phyloP scores from a whole-genome alignment of 2,888 invertebrate species.

The Platerodrilus igneus region DNA sequence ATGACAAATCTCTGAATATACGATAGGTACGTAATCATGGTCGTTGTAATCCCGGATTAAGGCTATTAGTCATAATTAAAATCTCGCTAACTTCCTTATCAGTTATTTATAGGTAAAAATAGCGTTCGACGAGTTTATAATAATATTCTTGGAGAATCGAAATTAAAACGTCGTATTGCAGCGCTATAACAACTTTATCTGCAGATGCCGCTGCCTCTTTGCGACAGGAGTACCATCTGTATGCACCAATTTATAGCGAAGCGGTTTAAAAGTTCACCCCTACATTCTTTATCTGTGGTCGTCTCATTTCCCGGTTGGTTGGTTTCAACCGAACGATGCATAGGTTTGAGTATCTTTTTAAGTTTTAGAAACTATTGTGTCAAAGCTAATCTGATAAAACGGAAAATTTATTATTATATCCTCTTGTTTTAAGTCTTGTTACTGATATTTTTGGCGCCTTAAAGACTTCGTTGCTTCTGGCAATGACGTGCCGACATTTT shows the following conservation, averaged over 20 bases:
- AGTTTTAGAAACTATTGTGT: constrained; percentile 49
- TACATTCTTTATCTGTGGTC: constrained; percentile 36
- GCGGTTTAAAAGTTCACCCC: constrained; percentile 46
- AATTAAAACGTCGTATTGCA: constrained; percentile 45
- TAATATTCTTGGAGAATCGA: constrained; percentile 37
- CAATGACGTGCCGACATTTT: too few species aligned
- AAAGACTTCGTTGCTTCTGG: too few species aligned
- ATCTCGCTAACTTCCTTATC: constrained; percentile 26
- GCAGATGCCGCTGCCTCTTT: constrained; percentile 43
- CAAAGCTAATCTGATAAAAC: constrained; percentile 46
- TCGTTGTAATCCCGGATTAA: constrained; percentile 35
- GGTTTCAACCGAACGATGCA: too few species aligned
- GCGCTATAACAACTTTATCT: constrained; percentile 46
- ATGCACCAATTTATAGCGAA: constrained; percentile 45
- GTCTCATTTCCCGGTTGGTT: constrained; percentile 49
- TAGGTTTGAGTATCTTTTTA: constrained; percentile 48
- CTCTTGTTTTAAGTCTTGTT: too few species aligned
- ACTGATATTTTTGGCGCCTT: too few species aligned
- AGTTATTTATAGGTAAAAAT: constrained; percentile 15
- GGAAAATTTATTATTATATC: constrained; percentile 39
- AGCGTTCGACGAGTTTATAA: constrained; percentile 19
- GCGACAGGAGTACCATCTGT: constrained; percentile 46
- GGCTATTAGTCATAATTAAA: constrained; percentile 35
- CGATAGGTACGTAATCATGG: constrained; percentile 31
- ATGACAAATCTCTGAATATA: constrained; percentile 32